Evolutionary conservation across 2,888 invertebrate species (phyloP).

Genomic region (Ligdia adustata): DNA sequence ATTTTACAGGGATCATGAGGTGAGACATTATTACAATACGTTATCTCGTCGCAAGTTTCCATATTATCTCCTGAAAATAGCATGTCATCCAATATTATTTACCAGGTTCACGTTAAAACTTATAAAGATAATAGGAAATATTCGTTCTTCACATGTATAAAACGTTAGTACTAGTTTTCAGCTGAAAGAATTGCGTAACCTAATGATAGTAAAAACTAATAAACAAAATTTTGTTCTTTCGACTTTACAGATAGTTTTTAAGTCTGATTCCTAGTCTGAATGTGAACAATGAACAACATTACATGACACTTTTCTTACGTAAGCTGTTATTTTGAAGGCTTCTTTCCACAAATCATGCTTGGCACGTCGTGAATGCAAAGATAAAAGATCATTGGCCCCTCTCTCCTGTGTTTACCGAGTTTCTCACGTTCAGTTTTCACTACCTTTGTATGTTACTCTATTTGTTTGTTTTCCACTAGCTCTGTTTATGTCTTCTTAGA

Average conservation of each 20-base stretch:
- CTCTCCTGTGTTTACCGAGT: slow-evolving; percentile 43
- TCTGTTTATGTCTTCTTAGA: slow-evolving; percentile 29
- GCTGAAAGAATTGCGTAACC: no score
- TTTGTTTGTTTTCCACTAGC: slow-evolving; percentile 38
- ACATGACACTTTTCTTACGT: slow-evolving; percentile 18
- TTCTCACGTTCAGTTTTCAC: slow-evolving; percentile 57
- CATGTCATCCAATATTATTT: no score
- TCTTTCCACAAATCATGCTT: slow-evolving; percentile 10
- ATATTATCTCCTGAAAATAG: no score
- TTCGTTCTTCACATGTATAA: no score
- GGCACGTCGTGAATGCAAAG: slow-evolving; percentile 28
- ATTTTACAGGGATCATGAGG: slow-evolving; percentile 97
- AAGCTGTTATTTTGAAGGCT: slow-evolving; percentile 13
- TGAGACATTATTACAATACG: slow-evolving; percentile 57
- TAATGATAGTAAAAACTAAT: no score
- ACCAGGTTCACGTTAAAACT: no score
- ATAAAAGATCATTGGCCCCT: slow-evolving; percentile 53
- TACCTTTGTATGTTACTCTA: slow-evolving; percentile 43
- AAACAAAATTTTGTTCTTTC: no score
- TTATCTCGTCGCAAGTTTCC: no score
- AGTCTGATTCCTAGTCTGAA: no score
- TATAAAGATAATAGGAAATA: no score
- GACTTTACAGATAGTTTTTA: no score
- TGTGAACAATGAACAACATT: not conserved
- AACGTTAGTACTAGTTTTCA: no score